These are phyloP conservation scores for Lathronympha strigana DNA, from an alignment of 2,888 invertebrate genomes.

Conservation along the genomic window DNA sequence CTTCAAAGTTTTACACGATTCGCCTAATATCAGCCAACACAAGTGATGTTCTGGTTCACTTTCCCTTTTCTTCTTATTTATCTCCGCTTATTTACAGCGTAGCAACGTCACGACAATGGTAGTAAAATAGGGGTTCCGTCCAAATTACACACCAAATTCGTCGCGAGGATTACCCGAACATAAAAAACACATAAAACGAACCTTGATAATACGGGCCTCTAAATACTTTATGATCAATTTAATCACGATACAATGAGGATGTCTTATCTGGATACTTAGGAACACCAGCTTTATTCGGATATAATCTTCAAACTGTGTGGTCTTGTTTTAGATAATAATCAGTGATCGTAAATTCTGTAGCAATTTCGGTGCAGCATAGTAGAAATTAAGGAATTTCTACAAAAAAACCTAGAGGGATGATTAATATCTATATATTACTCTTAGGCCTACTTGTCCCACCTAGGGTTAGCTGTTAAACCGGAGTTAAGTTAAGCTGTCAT, in stretches of 20 bases:
- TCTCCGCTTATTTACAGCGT: constrained; percentile 40
- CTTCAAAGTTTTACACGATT: no score
- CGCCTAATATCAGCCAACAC: not conserved
- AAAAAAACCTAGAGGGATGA: no score
- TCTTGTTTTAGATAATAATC: not conserved
- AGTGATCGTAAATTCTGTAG: no score
- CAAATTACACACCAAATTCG: constrained; percentile 59
- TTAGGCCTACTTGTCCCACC: no score
- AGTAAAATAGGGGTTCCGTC: constrained; percentile 55
- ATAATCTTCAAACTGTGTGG: not conserved
- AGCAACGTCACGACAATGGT: constrained; percentile 56
- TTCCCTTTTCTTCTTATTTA: not conserved
- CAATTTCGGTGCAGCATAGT: no score
- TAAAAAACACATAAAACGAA: constrained; percentile 47
- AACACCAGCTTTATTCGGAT: not conserved
- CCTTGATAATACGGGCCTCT: constrained; percentile 17
- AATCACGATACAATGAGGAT: constrained; percentile 37
- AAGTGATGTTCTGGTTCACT: no score
- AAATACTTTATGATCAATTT: constrained; percentile 44
- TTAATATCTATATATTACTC: no score
- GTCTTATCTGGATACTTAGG: constrained; percentile 22
- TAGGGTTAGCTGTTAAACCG: no score
- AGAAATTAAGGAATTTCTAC: no score
- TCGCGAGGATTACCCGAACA: constrained; percentile 55
- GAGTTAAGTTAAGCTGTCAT: no score